Evolutionary conservation across 2,113 vertebrate species (phyloP).

Genomic region (Clarias magur): DNA sequence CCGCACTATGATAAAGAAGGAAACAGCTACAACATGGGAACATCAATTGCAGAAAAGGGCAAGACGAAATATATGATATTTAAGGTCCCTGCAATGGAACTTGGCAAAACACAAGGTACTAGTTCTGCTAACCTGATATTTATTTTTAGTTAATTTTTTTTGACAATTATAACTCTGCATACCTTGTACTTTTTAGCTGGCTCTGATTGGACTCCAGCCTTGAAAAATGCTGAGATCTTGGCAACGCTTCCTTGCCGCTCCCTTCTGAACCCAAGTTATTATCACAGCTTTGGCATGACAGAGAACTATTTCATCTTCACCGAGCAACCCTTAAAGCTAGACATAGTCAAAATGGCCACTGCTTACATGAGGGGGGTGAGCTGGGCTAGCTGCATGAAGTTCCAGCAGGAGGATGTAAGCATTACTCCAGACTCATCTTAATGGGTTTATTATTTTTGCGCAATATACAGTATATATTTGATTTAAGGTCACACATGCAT

Average conservation of each 20-base stretch:
- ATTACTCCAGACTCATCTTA: not conserved
- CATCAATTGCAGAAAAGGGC: slow-evolving; percentile 87
- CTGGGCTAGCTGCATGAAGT: slow-evolving; percentile 91
- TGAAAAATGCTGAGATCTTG: slow-evolving; percentile 80
- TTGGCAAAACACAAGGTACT: slow-evolving; percentile 68
- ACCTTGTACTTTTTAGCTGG: slow-evolving; percentile 51
- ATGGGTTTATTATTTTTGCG: not conserved
- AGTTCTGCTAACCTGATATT: not conserved
- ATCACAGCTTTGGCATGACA: slow-evolving; percentile 91
- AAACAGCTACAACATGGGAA: slow-evolving; percentile 89
- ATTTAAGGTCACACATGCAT: not conserved
- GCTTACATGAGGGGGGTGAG: slow-evolving; percentile 85
- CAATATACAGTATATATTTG: not conserved
- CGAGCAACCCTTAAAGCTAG: slow-evolving; percentile 89
- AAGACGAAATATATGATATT: slow-evolving; percentile 89
- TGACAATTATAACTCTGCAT: not conserved
- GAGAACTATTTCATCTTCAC: slow-evolving; percentile 89
- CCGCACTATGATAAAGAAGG: slow-evolving; percentile 91
- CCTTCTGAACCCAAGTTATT: slow-evolving; percentile 88
- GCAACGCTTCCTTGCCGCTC: slow-evolving; percentile 81
- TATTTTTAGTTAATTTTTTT: not conserved
- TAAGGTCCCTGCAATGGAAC: slow-evolving; percentile 79
- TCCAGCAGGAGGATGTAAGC: slow-evolving; percentile 81
- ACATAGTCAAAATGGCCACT: slow-evolving; percentile 89
- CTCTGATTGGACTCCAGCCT: slow-evolving; percentile 58